Evolutionary conservation across 1,140 invertebrate species (phyloP).

Genomic region (Hermatobates lingyangjiaoensis): DNA sequence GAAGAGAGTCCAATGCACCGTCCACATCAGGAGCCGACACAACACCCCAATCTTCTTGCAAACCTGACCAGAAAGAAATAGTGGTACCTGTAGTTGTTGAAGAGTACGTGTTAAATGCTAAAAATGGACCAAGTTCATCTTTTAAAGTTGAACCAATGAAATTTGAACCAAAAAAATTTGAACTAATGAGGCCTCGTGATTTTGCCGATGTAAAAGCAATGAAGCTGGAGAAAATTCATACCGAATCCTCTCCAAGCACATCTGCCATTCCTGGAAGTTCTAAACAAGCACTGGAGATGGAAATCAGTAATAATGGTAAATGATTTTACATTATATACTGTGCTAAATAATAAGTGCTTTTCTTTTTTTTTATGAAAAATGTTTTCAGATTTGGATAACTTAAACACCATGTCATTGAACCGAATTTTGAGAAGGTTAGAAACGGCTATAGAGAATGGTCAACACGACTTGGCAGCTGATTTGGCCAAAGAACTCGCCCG

Average conservation of each 20-base stretch:
- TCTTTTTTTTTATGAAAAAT: not conserved
- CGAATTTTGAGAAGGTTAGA: slow-evolving; percentile 41
- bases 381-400: no score
- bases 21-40: no score
- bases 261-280: slow-evolving; percentile 14
- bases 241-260: slow-evolving; percentile 22
- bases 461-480: slow-evolving; percentile 41
- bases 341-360: no score
- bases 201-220: slow-evolving; percentile 28
- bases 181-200: slow-evolving; percentile 29
- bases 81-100: slow-evolving; percentile 17
- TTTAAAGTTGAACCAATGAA: slow-evolving; percentile 13
- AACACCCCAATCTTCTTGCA: slow-evolving; percentile 2
- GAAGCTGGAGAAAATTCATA: slow-evolving; percentile 19
- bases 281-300: no score
- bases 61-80: slow-evolving; percentile 3
- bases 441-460: slow-evolving; percentile 41
- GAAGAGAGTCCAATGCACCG: slow-evolving; percentile 6
- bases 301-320: no score
- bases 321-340: no score
- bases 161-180: slow-evolving; percentile 24
- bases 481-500: slow-evolving; percentile 48
- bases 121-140: slow-evolving; percentile 20
- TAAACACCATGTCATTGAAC: slow-evolving; percentile 38
- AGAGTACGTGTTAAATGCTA: slow-evolving; percentile 20